Percentiles rank a stretch among this genome's conserved stretches.
phyloP scores from a whole-genome alignment of 2,113 vertebrate genomes.

The Capreolus pygargus region DNA sequence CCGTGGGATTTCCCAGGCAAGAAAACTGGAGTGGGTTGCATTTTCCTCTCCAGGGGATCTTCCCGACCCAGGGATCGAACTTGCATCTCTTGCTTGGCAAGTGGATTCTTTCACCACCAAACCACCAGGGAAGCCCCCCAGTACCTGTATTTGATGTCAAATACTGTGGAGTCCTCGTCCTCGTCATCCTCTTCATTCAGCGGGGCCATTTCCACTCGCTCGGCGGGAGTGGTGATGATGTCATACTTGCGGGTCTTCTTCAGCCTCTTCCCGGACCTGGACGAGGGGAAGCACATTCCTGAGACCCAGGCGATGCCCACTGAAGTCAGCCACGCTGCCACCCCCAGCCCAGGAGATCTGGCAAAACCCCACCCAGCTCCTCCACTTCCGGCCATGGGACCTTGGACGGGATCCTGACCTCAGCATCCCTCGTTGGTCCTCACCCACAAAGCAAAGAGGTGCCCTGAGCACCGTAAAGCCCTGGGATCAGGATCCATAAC shows the following conservation, averaged over 20 bases:
- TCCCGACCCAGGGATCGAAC: not conserved
- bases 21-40: not conserved
- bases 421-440: fast-evolving
- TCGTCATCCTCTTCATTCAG: slow-evolving; percentile 92
- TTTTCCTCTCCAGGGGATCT: not conserved
- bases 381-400: not conserved
- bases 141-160: slow-evolving; percentile 97
- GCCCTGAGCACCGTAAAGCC: not conserved
- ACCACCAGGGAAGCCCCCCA: fast-evolving
- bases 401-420: not conserved
- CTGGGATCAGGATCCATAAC: not conserved
- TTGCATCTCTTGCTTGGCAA: not conserved
- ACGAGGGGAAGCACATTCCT: not conserved
- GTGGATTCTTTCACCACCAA: not conserved
- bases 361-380: not conserved
- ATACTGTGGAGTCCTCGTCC: slow-evolving; percentile 94
- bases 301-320: not conserved
- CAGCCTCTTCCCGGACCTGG: slow-evolving; percentile 90
- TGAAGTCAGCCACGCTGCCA: fast-evolving
- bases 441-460: not conserved
- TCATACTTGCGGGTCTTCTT: slow-evolving; percentile 96
- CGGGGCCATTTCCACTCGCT: slow-evolving; percentile 97
- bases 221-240: slow-evolving; percentile 95
- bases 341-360: not conserved
- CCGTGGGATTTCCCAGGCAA: not conserved